Conservation (phyloP, 2,888 invertebrate species). For the Aphidoletes aphidimyza region DNA sequence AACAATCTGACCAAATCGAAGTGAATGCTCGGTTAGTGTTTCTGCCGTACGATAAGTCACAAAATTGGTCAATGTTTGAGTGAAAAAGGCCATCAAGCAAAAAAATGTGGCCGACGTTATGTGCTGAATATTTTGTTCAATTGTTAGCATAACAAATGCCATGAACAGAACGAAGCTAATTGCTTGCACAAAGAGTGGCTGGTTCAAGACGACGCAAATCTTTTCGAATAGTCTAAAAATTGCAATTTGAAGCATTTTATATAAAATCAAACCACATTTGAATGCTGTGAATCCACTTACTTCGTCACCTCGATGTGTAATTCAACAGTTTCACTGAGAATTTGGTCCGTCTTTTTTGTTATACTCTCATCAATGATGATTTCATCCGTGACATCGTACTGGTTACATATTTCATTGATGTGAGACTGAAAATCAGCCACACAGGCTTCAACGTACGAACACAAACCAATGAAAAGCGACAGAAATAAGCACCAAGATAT, state of each 20-base stretch:
- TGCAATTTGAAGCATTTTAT: neutral
- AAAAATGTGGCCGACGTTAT: neutral
- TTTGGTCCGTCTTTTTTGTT: neutral
- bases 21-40: neutral
- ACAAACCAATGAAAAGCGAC: neutral
- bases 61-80: neutral
- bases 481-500: neutral
- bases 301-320: neutral
- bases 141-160: conserved; percentile 6
- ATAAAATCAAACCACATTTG: neutral
- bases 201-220: neutral
- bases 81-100: neutral
- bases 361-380: neutral
- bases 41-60: neutral
- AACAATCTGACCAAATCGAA: neutral
- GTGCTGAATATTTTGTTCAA: conserved; percentile 12
- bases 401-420: neutral
- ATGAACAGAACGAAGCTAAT: neutral
- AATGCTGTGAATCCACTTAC: neutral
- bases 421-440: neutral
- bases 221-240: neutral
- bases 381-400: no score
- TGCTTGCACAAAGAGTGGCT: conserved; percentile 3
- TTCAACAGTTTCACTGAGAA: neutral
- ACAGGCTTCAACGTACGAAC: neutral